Percentiles rank a stretch among this genome's conserved stretches.
phyloP scores from a whole-genome alignment of 2,113 vertebrate species.

The Anhinga rufa region DNA sequence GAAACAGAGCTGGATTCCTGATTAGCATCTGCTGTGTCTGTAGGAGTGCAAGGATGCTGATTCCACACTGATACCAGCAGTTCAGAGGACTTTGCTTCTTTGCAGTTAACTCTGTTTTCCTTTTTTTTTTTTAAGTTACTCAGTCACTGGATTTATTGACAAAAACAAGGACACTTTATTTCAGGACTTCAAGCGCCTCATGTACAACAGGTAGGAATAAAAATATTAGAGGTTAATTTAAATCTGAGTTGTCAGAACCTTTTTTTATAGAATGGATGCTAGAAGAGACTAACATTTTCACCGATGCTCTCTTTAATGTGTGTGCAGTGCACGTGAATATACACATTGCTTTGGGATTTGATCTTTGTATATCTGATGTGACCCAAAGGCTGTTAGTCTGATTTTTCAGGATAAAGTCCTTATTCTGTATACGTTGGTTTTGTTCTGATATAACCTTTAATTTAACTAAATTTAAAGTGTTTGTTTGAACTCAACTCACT shows the following conservation, averaged over 20 bases:
- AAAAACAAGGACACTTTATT: conserved; percentile 99
- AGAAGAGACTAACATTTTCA: neutral
- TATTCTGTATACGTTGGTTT: neutral
- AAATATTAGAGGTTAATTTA: neutral
- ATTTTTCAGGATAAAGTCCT: neutral
- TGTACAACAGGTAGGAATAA: conserved; percentile 93
- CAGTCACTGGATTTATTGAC: conserved; percentile 93
- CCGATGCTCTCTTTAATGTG: neutral
- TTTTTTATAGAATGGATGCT: neutral
- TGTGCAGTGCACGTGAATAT: neutral
- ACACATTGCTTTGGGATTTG: neutral
- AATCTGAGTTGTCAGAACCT: neutral
- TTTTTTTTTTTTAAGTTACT: conserved; percentile 79
- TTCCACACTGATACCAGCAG: neutral
- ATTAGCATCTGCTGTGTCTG: neutral
- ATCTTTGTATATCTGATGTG: accelerated
- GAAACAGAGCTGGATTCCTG: neutral
- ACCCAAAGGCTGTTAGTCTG: neutral
- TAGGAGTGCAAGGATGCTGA: neutral
- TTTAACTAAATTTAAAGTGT: neutral
- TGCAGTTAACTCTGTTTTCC: neutral
- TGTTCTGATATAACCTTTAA: neutral
- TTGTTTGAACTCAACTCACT: neutral
- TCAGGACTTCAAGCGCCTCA: conserved; percentile 97
- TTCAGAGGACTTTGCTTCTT: neutral